Percentiles rank a stretch among this genome's conserved stretches.
Conservation (phyloP, 2,797 vertebrate species). For the Manis crassicaudata region DNA sequence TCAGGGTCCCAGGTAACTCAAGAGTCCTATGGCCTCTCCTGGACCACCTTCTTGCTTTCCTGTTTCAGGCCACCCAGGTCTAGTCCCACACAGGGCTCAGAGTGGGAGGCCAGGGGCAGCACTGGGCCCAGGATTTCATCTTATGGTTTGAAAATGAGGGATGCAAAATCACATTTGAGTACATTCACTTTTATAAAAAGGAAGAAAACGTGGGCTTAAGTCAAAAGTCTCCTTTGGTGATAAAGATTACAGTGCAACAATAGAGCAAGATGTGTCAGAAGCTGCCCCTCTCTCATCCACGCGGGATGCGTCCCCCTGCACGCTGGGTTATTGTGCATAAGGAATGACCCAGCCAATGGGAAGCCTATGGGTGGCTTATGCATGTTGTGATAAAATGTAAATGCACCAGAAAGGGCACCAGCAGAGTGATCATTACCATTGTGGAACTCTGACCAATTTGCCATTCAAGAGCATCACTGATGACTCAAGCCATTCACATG, state of each 20-base stretch:
- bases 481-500: conserved; percentile 87
- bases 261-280: neutral
- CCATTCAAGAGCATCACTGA: conserved; percentile 90
- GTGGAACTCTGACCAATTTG: conserved; percentile 89
- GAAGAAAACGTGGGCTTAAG: neutral
- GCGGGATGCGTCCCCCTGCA: neutral
- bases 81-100: neutral
- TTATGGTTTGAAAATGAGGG: neutral
- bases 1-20: neutral
- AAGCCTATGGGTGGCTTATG: conserved; percentile 75
- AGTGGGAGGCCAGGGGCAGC: accelerated
- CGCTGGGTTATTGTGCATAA: neutral
- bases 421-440: conserved; percentile 90
- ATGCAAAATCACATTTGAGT: neutral
- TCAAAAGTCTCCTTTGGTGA: conserved; percentile 70
- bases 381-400: conserved; percentile 88
- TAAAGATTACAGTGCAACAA: conserved; percentile 46
- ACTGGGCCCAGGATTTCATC: neutral
- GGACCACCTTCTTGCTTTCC: neutral
- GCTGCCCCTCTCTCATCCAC: conserved; percentile 37
- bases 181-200: conserved; percentile 27
- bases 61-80: accelerated
- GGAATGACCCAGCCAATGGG: conserved; percentile 54
- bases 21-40: neutral
- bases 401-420: conserved; percentile 92